Evolutionary conservation across 2,113 vertebrate genomes (phyloP), one percentile per base, ranked within the genome.

Genomic region (Corythornis cristatus): DNA sequence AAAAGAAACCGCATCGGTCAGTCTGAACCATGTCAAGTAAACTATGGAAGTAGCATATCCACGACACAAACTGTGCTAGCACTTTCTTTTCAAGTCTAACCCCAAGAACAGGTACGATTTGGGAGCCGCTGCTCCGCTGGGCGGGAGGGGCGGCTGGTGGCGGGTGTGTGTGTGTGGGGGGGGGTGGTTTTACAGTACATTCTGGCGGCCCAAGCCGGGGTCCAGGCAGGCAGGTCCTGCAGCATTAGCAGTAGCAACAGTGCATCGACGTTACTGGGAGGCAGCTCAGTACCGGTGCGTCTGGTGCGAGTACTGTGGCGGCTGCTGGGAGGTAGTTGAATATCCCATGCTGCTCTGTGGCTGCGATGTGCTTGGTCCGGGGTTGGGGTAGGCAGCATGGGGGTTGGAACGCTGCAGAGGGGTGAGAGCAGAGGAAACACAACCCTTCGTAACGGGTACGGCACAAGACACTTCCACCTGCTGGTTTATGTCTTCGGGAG

Each of bases 341-440:
- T 99, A 99, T 92, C 99, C 99, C 99, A 99, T 99, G 98, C 99
- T 99, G 99, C 98, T 99, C 97, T 99, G 99, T 93, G 99, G 99
- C 98, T 99, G 98, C 88, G 99, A 98, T 97, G 99, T 99, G 98
- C 99, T 99, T 98, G 99, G 99, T 99, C 99, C 99, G 57, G 99
- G 99, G 98, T 99, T 99, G 98, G 99, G 99, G 97, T 99, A 99
- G 97, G 99, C 99, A 99, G 99, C 99, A 98, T 99, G 99, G 98
- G 99, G 99, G 98, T 99, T 99, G 98, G 99, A 99, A 98, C 99
- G 99, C 99, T 99, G 96, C 33, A 93, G 86, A 85, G 91, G 37
- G 60, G 72, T 3, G 11, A 28, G 78, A 88, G 86, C 83, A 95
- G 89, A 88, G 77, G 43, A 96, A 71, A 90, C 1, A 5, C 72